Evolutionary conservation across 2,113 vertebrate genomes (phyloP).

Genomic region (Aplodontia rufa): DNA sequence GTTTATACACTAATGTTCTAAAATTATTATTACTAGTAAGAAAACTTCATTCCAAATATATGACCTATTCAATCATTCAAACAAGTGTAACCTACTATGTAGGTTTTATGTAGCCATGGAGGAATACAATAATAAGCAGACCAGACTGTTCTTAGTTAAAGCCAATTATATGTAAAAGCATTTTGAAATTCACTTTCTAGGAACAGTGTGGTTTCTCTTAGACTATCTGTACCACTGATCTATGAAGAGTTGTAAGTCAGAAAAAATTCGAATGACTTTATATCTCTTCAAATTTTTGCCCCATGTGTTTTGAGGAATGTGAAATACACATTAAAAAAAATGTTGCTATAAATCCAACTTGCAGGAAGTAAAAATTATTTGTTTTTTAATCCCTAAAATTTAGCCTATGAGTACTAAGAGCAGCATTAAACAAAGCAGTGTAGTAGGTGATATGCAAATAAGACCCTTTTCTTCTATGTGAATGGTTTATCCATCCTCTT

Average conservation of each 20-base stretch:
- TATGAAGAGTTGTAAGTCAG: neutral
- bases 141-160: neutral
- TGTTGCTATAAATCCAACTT: neutral
- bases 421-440: neutral
- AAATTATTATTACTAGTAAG: neutral
- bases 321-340: neutral
- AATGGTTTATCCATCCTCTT: neutral
- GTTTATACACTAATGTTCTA: neutral
- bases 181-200: neutral
- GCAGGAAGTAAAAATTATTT: neutral
- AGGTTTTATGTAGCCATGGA: too few species aligned
- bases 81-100: neutral
- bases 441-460: neutral
- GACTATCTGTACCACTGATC: neutral
- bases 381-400: neutral
- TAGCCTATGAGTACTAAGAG: constrained; percentile 11
- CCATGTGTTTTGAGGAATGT: neutral
- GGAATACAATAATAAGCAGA: neutral
- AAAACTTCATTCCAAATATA: neutral
- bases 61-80: neutral
- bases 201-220: neutral
- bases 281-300: neutral
- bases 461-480: neutral
- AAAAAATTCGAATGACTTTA: neutral
- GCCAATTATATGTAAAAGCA: neutral